phyloP scores from a whole-genome alignment of 2,888 invertebrate species.

The Habrosyne pyritoides region DNA sequence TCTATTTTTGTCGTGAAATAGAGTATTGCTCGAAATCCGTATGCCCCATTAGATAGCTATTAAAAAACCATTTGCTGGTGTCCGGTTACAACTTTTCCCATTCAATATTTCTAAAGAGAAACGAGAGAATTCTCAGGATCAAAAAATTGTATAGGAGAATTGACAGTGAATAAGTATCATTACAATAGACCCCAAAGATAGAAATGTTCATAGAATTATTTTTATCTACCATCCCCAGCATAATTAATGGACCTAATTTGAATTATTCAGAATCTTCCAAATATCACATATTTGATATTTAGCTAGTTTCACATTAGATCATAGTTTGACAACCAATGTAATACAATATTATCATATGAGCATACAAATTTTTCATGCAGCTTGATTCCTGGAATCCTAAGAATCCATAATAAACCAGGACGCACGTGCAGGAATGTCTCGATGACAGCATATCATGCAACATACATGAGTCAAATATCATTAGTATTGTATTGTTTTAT shows the following conservation, averaged over 20 bases:
- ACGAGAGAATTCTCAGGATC: not conserved
- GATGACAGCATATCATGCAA: constrained; percentile 6
- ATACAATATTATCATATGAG: not conserved
- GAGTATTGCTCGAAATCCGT: not conserved
- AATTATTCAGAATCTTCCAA: too few species aligned
- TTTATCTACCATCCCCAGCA: too few species aligned
- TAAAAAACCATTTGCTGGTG: not conserved
- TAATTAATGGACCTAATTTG: too few species aligned
- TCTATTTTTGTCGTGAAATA: not conserved
- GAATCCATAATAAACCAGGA: constrained; percentile 1
- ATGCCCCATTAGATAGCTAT: not conserved
- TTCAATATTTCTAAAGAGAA: not conserved
- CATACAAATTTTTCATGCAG: not conserved
- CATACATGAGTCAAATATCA: not conserved
- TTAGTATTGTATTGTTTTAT: not conserved
- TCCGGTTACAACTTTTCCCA: not conserved
- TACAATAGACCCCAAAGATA: too few species aligned
- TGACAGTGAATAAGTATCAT: too few species aligned
- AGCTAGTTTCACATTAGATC: not conserved
- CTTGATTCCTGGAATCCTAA: not conserved
- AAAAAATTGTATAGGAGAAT: too few species aligned
- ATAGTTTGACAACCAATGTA: not conserved
- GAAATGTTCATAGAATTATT: too few species aligned
- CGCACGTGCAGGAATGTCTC: constrained; percentile 18
- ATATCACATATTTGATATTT: too few species aligned